A percentile compares a stretch with the other conserved stretches of the same genome.
phyloP scores from a whole-genome alignment of 2,888 invertebrate genomes.

The Pammene aurita region DNA sequence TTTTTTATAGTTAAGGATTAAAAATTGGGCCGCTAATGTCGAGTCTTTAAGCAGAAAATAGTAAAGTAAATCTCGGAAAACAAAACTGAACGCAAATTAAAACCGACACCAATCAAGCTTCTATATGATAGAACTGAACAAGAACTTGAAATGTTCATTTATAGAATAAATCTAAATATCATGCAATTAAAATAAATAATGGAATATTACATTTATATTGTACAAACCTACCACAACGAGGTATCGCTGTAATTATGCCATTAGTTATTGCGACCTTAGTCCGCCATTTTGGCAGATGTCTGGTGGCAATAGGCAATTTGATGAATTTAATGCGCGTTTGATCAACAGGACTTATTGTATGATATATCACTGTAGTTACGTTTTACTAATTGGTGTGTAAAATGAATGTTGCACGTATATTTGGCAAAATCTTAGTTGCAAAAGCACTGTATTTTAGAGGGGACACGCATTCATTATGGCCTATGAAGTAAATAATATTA shows the following conservation, averaged over 20 bases:
- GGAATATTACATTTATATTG: constrained; percentile 14
- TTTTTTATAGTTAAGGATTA: neutral
- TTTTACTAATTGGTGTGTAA: constrained; percentile 55
- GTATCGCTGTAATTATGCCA: constrained; percentile 30
- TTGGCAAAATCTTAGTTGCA: constrained; percentile 59
- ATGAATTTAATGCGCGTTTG: constrained; percentile 15
- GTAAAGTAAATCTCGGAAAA: constrained; percentile 2
- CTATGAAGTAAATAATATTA: constrained; percentile 75
- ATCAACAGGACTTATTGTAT: constrained; percentile 4
- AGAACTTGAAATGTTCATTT: constrained; percentile 6
- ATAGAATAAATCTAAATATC: constrained; percentile 22
- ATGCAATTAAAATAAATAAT: constrained; percentile 32
- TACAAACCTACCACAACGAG: constrained; percentile 28
- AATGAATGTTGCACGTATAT: constrained; percentile 67
- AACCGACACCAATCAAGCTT: constrained; percentile 37
- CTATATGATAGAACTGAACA: neutral
- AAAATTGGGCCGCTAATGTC: neutral
- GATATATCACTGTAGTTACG: constrained; percentile 29
- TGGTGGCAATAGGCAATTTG: constrained; percentile 22
- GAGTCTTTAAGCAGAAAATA: neutral
- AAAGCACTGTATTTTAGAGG: constrained; percentile 73
- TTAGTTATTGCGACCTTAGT: constrained; percentile 22
- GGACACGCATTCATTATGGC: constrained; percentile 77
- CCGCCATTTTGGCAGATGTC: constrained; percentile 39
- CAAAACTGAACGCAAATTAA: constrained; percentile 17